Percentiles rank a stretch among this genome's conserved stretches.
phyloP scores from a whole-genome alignment of 2,888 invertebrate species.

The Furcula furcula region DNA sequence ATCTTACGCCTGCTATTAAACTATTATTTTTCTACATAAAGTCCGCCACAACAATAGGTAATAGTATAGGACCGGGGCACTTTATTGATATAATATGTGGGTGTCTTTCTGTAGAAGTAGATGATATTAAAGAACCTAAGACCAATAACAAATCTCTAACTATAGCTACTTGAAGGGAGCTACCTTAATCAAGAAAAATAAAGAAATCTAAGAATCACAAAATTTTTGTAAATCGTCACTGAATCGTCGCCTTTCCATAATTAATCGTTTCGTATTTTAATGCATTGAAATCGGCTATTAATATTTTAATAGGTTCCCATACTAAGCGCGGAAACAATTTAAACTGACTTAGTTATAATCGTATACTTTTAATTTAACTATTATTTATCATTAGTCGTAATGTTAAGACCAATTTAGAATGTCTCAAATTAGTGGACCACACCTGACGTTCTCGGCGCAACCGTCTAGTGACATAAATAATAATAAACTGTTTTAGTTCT shows the following conservation, averaged over 20 bases:
- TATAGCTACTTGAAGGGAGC: too few species aligned
- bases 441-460: slow-evolving; percentile 32
- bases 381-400: slow-evolving; percentile 15
- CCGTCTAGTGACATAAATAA: slow-evolving; percentile 41
- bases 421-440: slow-evolving; percentile 49
- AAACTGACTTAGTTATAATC: slow-evolving; percentile 2
- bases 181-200: too few species aligned
- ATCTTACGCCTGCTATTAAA: too few species aligned
- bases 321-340: not conserved
- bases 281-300: not conserved
- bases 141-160: too few species aligned
- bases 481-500: slow-evolving; percentile 58
- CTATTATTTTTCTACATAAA: too few species aligned
- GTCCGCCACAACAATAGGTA: too few species aligned
- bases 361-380: slow-evolving; percentile 6
- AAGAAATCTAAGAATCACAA: not conserved
- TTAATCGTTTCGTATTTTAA: not conserved
- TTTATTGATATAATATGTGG: too few species aligned
- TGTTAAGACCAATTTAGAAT: slow-evolving; percentile 15
- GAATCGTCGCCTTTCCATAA: not conserved
- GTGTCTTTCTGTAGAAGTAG: too few species aligned
- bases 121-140: too few species aligned
- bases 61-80: too few species aligned
- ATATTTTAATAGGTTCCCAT: not conserved
- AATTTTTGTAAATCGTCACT: too few species aligned